Percentiles rank a stretch among this genome's conserved stretches.
These are phyloP conservation scores for Ovis canadensis DNA, from an alignment of 2,113 vertebrate species.

Conservation along the genomic window DNA sequence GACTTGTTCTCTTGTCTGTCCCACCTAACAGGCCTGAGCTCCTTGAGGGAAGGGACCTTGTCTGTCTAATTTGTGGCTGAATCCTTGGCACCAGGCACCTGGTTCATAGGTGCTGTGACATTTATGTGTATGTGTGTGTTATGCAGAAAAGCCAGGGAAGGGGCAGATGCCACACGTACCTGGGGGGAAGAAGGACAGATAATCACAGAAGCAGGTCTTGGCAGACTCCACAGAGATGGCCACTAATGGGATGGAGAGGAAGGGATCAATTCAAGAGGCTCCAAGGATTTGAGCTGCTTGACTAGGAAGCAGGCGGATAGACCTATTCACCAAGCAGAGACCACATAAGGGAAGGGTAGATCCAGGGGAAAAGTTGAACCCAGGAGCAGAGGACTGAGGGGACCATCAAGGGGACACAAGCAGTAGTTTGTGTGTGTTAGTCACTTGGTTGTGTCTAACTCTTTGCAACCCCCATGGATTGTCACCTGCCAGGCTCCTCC, in stretches of 20 bases:
- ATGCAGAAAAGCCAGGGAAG: not conserved
- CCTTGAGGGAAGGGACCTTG: not conserved
- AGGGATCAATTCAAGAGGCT: not conserved
- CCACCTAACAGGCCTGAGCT: not conserved
- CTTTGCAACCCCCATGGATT: not conserved
- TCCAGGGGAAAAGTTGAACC: not conserved
- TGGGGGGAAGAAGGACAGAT: not conserved
- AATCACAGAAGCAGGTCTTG: constrained; percentile 3
- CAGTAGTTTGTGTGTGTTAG: not conserved
- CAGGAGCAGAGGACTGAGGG: not conserved
- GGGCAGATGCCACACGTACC: not conserved
- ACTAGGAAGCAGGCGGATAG: not conserved
- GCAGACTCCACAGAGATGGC: not conserved
- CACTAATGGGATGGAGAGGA: not conserved
- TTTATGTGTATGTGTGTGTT: not conserved
- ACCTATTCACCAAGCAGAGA: not conserved
- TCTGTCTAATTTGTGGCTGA: not conserved
- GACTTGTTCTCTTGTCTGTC: not conserved
- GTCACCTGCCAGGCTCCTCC: not conserved
- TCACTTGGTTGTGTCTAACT: not conserved
- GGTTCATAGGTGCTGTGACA: not conserved
- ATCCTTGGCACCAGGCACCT: not conserved
- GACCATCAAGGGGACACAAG: not conserved
- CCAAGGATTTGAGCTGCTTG: not conserved
- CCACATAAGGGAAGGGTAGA: not conserved